Base-by-base conservation (phyloP, 2,888 invertebrate species). In the Tipula confusa region DNA sequence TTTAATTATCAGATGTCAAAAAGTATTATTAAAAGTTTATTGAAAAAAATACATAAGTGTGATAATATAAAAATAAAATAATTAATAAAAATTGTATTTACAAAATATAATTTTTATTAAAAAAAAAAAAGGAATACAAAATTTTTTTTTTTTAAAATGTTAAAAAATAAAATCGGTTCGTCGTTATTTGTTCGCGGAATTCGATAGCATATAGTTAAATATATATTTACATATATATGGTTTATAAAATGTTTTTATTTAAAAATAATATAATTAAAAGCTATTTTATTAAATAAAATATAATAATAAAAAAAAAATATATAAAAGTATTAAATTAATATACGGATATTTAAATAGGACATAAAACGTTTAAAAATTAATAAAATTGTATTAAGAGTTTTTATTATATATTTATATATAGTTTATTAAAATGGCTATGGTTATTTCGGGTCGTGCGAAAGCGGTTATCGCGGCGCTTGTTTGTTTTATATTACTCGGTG, bases 381-480 rank as follows among this genome's bases (percentile, higher is more conserved):
- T 64, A 24, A 64, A 64, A 24, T 64, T 64, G 18, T 64, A 64
- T 64, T 64, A 64, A 64, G 24, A 24, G 64, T 64, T 64, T 64
- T 24, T 64, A 24, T 24, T 43, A 43, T 15, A 43, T 6, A 43
- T 15, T 24, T 7, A 24, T 15, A 43, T 9, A 24, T 64, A 80
- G 29, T 80, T 80, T 80, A 79, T 13, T 28, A 86, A 83, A 38
- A 93, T 93, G 93, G 93, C 93, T 86, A 92, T 93, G 92, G 93
- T 93, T 87, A 91, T 93, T 86, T 93, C 93, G 85, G 91, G 91
- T 88, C 92, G 92, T 86, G 91, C 91, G 83, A 91, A 92, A 90
- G 91, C 90, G 89, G 91, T 93, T 86, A 91, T 93, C 86, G 91
- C 91, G 86, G 91, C 92, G 86, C 89, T 93, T 86, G 90, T 93